Conservation (phyloP, 2,797 vertebrate genomes). For the Sebastes minor region DNA sequence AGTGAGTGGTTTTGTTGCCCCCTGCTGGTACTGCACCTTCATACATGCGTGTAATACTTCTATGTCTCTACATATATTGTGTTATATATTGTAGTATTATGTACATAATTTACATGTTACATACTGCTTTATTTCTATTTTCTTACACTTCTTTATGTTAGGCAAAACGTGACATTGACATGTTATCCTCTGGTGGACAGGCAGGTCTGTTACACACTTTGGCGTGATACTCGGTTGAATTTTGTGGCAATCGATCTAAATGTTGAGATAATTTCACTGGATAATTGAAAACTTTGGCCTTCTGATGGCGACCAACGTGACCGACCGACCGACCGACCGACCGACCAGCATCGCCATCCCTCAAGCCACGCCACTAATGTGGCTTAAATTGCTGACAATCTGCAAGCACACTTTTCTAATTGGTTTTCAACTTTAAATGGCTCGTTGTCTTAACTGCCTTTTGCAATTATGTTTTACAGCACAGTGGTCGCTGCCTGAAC, state of each 20-base stretch:
- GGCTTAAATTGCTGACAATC: background rate
- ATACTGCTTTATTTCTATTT: too few species aligned
- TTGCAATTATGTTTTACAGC: background rate
- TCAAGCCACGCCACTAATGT: background rate
- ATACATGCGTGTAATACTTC: too few species aligned
- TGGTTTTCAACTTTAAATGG: background rate
- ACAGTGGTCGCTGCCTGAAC: background rate
- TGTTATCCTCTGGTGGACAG: too few species aligned
- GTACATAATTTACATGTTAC: too few species aligned
- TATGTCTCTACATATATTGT: too few species aligned
- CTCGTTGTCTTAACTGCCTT: background rate
- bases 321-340: background rate
- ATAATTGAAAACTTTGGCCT: background rate
- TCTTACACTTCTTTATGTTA: too few species aligned
- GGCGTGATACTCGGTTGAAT: too few species aligned
- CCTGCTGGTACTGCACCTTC: too few species aligned
- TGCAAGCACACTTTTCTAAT: slow-evolving; percentile 5
- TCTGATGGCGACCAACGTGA: background rate
- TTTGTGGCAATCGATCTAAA: background rate
- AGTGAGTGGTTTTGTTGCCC: too few species aligned
- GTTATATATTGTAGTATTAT: too few species aligned
- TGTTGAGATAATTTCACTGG: background rate
- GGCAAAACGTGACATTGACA: too few species aligned
- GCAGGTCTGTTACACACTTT: too few species aligned
- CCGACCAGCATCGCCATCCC: background rate